These are phyloP conservation scores for Metallyticus violacea DNA, from an alignment of 2,888 invertebrate genomes.

Conservation along the genomic window DNA sequence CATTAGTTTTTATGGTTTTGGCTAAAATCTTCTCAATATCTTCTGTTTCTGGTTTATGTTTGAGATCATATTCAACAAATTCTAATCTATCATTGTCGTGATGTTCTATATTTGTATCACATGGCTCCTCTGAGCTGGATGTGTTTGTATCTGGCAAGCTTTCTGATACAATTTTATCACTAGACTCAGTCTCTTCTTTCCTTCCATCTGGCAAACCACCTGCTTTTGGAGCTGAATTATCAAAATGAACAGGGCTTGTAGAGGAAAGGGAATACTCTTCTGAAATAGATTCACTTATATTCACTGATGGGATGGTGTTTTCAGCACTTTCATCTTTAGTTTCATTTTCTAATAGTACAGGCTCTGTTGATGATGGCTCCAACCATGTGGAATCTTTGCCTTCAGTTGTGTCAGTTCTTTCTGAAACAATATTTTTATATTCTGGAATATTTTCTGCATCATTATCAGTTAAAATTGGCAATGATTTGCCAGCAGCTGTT, in stretches of 20 bases:
- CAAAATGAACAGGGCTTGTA: neutral
- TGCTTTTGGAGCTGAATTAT: neutral
- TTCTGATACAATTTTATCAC: neutral
- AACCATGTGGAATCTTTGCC: neutral
- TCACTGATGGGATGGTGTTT: neutral
- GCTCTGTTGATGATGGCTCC: neutral
- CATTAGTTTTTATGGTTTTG: neutral
- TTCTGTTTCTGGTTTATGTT: neutral
- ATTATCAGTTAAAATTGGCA: neutral
- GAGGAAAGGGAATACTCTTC: neutral
- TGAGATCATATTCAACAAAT: neutral
- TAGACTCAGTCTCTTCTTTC: neutral
- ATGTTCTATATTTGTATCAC: neutral
- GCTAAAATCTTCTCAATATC: neutral
- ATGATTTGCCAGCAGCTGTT: neutral
- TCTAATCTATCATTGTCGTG: neutral
- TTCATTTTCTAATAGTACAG: neutral
- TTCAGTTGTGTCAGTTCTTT: neutral
- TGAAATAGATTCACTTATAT: too few species aligned
- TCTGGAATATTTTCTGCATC: neutral
- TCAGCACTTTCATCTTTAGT: neutral
- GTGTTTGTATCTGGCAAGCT: too few species aligned
- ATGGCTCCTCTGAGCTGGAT: neutral
- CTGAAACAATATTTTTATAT: neutral
- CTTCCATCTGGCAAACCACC: neutral